Conservation (phyloP, 2,113 vertebrate genomes). For the Microtus pennsylvanicus region DNA sequence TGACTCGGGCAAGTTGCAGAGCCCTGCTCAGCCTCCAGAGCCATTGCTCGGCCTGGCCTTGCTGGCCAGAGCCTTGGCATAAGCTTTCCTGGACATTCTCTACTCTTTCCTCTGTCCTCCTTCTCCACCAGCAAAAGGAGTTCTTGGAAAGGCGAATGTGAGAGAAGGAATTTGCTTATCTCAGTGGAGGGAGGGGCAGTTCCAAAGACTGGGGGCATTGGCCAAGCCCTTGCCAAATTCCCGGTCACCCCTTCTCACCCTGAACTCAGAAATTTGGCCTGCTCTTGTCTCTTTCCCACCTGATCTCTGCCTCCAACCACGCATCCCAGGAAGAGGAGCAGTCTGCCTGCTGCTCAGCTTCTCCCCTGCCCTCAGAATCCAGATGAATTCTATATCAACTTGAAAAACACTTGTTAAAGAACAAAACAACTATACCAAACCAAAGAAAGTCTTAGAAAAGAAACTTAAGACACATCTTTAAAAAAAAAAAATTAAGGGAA, state of each 20-base stretch:
- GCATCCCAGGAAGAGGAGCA: not conserved
- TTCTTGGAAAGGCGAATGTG: not conserved
- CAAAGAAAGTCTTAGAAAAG: conserved; percentile 7
- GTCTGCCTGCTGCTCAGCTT: not conserved
- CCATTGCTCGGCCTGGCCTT: not conserved
- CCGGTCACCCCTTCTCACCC: not conserved
- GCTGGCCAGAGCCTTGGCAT: not conserved
- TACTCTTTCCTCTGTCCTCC: not conserved
- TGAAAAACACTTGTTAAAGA: not conserved
- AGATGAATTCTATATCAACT: not conserved
- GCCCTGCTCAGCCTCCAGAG: not conserved
- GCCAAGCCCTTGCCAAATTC: not conserved
- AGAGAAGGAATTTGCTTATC: conserved; percentile 25
- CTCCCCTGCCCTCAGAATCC: not conserved
- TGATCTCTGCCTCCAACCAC: not conserved
- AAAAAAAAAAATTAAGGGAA: not conserved
- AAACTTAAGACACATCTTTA: not conserved
- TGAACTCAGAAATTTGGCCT: not conserved
- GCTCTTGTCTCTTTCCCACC: not conserved
- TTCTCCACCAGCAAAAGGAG: conserved; percentile 11
- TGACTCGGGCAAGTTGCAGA: not conserved
- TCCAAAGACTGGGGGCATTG: not conserved
- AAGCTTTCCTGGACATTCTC: not conserved
- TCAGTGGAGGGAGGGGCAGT: not conserved
- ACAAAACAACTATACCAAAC: not conserved